These are phyloP conservation scores for Oxycera nigricornis DNA, from an alignment of 2,888 invertebrate genomes.

Conservation along the genomic window DNA sequence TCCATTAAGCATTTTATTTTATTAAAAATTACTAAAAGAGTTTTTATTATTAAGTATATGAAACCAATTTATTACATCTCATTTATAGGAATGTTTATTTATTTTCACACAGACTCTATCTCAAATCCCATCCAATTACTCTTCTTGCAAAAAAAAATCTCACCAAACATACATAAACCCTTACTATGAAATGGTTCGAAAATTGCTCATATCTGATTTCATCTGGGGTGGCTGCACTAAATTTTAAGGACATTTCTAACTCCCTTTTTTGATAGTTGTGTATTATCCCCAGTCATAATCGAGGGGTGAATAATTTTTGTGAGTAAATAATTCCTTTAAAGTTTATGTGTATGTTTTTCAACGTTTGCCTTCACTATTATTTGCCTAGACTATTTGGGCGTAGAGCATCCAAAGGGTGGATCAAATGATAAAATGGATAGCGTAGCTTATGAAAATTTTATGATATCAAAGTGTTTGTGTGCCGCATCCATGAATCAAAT, in stretches of 20 bases:
- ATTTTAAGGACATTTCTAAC: neutral
- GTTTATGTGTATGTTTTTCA: constrained; percentile 1
- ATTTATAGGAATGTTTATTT: too few relatives aligned
- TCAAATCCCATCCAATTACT: too few relatives aligned
- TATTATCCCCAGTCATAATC: constrained; percentile 17
- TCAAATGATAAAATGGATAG: neutral
- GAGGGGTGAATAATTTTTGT: constrained; percentile 33
- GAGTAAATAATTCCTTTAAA: constrained; percentile 20
- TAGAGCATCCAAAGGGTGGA: neutral
- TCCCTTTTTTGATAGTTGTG: neutral
- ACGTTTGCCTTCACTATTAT: neutral
- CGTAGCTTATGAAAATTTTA: neutral
- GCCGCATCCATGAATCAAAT: neutral
- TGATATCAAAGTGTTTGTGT: neutral
- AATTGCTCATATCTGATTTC: constrained; percentile 27
- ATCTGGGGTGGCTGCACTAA: neutral
- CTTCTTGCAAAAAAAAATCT: neutral
- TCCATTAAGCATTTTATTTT: too few relatives aligned
- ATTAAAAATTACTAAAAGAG: too few relatives aligned
- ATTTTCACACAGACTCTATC: too few relatives aligned
- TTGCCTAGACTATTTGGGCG: neutral
- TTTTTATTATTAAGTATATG: too few relatives aligned
- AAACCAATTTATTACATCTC: too few relatives aligned
- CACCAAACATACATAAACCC: neutral
- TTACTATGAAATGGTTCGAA: constrained; percentile 19